These are phyloP conservation scores for Anguilla marmorata DNA, from an alignment of 2,797 vertebrate species.

Conservation along the genomic window DNA sequence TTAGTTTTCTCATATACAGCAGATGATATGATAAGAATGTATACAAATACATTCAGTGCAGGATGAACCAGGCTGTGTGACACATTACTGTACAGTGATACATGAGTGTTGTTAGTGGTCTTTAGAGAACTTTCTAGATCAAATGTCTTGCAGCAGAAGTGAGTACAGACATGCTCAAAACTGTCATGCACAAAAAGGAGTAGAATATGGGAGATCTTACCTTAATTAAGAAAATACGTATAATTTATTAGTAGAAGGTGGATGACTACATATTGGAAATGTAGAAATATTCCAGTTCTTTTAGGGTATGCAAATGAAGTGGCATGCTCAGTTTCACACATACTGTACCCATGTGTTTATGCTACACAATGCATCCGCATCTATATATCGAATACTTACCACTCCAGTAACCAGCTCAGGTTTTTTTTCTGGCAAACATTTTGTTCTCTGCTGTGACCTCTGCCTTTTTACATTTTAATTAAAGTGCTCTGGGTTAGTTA, in stretches of 20 bases:
- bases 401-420: neutral
- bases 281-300: neutral
- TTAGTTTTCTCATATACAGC: slow-evolving; percentile 72
- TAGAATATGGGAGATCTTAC: neutral
- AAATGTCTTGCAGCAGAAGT: slow-evolving; percentile 56
- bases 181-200: neutral
- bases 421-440: neutral
- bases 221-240: neutral
- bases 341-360: neutral
- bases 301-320: neutral
- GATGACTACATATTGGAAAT: neutral
- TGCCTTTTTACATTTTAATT: neutral
- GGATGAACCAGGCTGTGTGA: slow-evolving; percentile 49
- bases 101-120: slow-evolving; percentile 55
- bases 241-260: neutral
- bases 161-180: neutral
- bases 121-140: slow-evolving; percentile 60
- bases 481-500: neutral
- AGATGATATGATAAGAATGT: slow-evolving; percentile 71
- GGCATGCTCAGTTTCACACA: neutral
- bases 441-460: neutral
- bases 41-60: slow-evolving; percentile 47
- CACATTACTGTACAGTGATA: slow-evolving; percentile 70
- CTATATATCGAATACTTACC: neutral
- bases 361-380: neutral